Percentiles rank a stretch among this genome's conserved stretches.
Evolutionary conservation across 2,797 vertebrate species (phyloP).

Genomic region (Danionella dracula): DNA sequence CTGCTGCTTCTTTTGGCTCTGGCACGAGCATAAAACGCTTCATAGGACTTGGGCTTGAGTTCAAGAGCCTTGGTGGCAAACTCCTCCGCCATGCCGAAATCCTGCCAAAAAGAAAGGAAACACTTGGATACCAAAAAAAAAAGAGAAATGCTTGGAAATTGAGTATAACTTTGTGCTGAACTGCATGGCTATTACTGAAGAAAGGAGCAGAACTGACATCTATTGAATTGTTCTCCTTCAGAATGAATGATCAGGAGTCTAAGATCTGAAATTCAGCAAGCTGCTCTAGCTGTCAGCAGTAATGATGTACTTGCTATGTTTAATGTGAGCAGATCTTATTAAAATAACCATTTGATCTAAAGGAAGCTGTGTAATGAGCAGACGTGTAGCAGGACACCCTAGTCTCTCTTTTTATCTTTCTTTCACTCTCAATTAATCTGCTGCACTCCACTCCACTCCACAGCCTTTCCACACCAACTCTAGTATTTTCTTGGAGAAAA

Average conservation of each 20-base stretch:
- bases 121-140: background rate
- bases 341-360: constrained; percentile 26
- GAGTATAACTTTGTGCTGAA: no score
- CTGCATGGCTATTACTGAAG: no score
- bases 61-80: constrained; percentile 96
- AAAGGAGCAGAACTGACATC: background rate
- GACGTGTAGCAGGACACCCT: constrained; percentile 9
- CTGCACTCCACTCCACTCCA: constrained; percentile 12
- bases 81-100: constrained; percentile 96
- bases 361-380: constrained; percentile 31
- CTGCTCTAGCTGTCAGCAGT: constrained; percentile 1
- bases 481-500: background rate
- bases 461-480: background rate
- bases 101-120: constrained; percentile 61
- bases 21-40: constrained; percentile 93
- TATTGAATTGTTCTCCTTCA: background rate
- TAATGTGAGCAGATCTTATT: constrained; percentile 38
- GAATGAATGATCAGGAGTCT: constrained; percentile 50
- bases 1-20: constrained; percentile 97
- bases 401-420: no score
- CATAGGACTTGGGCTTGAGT: constrained; percentile 90
- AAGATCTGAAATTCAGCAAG: constrained; percentile 51
- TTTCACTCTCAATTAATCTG: background rate
- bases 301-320: constrained; percentile 41
- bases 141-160: background rate